Percentiles rank a stretch among this genome's conserved stretches.
These are phyloP conservation scores for Drosophila sucinea DNA, from an alignment of 1,140 invertebrate genomes.

Conservation along the genomic window DNA sequence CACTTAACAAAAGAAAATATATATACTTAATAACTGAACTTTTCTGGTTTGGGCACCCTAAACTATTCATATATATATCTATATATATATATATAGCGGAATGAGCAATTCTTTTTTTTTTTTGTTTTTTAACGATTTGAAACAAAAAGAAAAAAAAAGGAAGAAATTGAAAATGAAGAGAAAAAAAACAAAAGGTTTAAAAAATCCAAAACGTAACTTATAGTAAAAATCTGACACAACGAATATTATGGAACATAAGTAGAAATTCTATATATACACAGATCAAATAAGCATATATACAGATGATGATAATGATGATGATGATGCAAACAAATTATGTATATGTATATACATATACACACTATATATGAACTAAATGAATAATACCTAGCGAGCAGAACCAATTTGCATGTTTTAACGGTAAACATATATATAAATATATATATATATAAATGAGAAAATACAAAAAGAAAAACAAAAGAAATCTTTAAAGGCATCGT, in stretches of 20 bases:
- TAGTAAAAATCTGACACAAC: slow-evolving; percentile 83
- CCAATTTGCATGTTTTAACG: slow-evolving; percentile 80
- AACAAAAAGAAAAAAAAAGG: slow-evolving; percentile 25
- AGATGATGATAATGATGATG: slow-evolving; percentile 31
- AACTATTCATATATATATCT: neutral
- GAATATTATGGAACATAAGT: slow-evolving; percentile 84
- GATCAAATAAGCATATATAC: slow-evolving; percentile 78
- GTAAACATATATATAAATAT: slow-evolving; percentile 32
- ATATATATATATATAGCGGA: slow-evolving; percentile 29
- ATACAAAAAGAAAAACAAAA: slow-evolving; percentile 16
- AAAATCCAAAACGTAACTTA: slow-evolving; percentile 82
- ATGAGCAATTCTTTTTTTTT: slow-evolving; percentile 32
- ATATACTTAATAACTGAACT: slow-evolving; percentile 57
- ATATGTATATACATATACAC: slow-evolving; percentile 55
- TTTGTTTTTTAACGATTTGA: slow-evolving; percentile 18
- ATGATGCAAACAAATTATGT: slow-evolving; percentile 56
- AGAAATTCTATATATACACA: slow-evolving; percentile 82
- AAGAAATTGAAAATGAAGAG: slow-evolving; percentile 11
- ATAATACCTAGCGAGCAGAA: slow-evolving; percentile 76
- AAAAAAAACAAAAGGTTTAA: slow-evolving; percentile 71
- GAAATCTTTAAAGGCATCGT: slow-evolving; percentile 70
- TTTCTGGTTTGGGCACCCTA: slow-evolving; percentile 40
- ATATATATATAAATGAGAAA: neutral
- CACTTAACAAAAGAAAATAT: slow-evolving; percentile 27
- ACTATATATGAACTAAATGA: slow-evolving; percentile 60